phyloP scores from a whole-genome alignment of 2,113 vertebrate genomes.

The Ciconia maguari region DNA sequence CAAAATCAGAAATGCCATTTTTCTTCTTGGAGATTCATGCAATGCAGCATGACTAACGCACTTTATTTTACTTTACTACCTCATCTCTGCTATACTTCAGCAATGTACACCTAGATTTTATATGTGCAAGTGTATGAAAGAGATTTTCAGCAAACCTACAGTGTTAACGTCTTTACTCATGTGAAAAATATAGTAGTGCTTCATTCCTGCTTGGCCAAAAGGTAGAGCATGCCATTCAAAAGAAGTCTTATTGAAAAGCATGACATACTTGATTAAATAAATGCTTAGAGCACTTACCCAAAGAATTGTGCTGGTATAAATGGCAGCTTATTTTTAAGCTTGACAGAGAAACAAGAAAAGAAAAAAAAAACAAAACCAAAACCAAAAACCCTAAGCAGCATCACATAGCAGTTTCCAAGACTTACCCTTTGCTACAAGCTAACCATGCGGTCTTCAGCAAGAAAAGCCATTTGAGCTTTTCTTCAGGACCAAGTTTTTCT shows the following conservation, averaged over 20 bases:
- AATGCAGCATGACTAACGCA: neutral
- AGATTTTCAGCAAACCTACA: neutral
- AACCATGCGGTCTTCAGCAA: neutral
- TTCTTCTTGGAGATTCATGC: neutral
- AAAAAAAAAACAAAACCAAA: neutral
- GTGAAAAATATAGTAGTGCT: neutral
- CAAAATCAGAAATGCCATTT: neutral
- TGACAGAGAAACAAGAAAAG: neutral
- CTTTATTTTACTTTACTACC: neutral
- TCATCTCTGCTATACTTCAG: neutral
- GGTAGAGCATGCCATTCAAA: neutral
- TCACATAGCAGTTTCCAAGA: neutral
- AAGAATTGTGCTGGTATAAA: neutral
- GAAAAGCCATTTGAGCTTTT: neutral
- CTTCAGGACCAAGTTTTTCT: neutral
- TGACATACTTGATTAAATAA: neutral
- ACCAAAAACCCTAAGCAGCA: neutral
- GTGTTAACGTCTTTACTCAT: neutral
- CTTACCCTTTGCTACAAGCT: neutral
- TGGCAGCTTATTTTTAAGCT: neutral
- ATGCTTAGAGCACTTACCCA: neutral
- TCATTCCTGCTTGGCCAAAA: neutral
- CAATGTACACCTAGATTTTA: neutral
- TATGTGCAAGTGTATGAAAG: fast-evolving
- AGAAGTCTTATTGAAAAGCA: neutral